phyloP scores from a whole-genome alignment of 2,113 vertebrate genomes.

The Sus scrofa region DNA sequence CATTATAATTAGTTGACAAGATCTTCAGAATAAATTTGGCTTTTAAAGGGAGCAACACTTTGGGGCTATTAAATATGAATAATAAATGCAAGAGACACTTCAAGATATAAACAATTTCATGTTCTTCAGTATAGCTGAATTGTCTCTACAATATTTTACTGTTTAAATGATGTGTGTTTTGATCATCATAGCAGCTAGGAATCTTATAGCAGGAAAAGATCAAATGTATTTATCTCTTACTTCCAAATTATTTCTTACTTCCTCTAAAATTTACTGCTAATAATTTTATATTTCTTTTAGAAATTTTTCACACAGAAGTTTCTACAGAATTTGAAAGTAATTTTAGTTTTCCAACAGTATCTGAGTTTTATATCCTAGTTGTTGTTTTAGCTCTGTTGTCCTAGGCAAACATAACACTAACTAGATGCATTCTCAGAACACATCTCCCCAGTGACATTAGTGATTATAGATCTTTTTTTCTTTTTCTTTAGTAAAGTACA shows the following conservation, averaged over 20 bases:
- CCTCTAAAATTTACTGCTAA: background rate
- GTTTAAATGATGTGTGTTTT: background rate
- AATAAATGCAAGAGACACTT: background rate
- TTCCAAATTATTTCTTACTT: background rate
- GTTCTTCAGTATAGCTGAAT: background rate
- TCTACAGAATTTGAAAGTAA: background rate
- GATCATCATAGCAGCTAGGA: background rate
- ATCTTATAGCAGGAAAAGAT: background rate
- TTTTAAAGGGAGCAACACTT: background rate
- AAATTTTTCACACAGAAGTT: background rate
- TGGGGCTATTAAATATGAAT: background rate
- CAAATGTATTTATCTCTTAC: background rate
- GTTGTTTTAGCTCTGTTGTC: background rate
- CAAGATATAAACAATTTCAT: background rate
- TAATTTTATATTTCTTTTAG: background rate
- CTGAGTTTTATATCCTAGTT: background rate
- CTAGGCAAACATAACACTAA: background rate
- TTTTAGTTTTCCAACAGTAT: background rate
- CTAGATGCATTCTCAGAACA: background rate
- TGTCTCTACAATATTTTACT: background rate
- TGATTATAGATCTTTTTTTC: background rate
- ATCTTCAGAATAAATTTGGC: background rate
- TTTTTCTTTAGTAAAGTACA: background rate
- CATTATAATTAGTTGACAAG: background rate
- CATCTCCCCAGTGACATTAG: background rate